phyloP scores from a whole-genome alignment of 2,797 vertebrate species.

The Channa striata region DNA sequence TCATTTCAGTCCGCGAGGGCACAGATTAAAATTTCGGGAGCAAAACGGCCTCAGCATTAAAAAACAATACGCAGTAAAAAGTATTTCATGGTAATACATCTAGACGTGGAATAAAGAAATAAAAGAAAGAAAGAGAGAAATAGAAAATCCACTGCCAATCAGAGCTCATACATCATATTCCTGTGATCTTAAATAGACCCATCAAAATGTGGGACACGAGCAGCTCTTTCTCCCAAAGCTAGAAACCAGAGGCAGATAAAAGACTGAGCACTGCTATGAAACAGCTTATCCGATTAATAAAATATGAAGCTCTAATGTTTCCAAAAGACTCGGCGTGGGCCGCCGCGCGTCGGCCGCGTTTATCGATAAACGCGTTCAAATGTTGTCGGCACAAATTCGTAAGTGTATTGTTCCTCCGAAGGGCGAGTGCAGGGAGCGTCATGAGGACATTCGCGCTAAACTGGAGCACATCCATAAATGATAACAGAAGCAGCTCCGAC shows the following conservation, averaged over 20 bases:
- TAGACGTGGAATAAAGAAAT: constrained; percentile 34
- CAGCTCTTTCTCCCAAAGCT: constrained; percentile 38
- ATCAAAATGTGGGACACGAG: constrained; percentile 60
- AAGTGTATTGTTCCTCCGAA: constrained; percentile 52
- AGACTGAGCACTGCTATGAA: constrained; percentile 41
- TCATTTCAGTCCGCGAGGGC: constrained; percentile 22
- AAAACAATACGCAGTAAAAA: constrained; percentile 28
- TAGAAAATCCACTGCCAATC: constrained; percentile 48
- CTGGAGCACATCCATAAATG: constrained; percentile 64
- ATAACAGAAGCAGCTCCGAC: constrained; percentile 52
- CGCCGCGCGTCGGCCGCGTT: constrained; percentile 22
- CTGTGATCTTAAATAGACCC: constrained; percentile 63
- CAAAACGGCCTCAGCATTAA: constrained; percentile 41
- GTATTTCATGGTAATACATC: constrained; percentile 27
- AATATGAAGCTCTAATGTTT: constrained; percentile 57
- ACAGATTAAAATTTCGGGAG: constrained; percentile 26
- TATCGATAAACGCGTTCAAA: constrained; percentile 60
- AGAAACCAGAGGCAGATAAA: constrained; percentile 54
- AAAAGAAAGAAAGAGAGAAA: constrained; percentile 16
- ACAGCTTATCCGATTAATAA: constrained; percentile 64
- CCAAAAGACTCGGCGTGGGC: constrained; percentile 51
- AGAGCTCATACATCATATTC: constrained; percentile 59
- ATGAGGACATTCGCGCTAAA: constrained; percentile 49
- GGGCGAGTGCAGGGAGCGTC: constrained; percentile 41
- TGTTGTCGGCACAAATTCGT: constrained; percentile 50